Percentiles rank a stretch among this genome's conserved stretches.
Evolutionary conservation across 2,113 vertebrate genomes (phyloP).

Genomic region (Camarhynchus parvulus): DNA sequence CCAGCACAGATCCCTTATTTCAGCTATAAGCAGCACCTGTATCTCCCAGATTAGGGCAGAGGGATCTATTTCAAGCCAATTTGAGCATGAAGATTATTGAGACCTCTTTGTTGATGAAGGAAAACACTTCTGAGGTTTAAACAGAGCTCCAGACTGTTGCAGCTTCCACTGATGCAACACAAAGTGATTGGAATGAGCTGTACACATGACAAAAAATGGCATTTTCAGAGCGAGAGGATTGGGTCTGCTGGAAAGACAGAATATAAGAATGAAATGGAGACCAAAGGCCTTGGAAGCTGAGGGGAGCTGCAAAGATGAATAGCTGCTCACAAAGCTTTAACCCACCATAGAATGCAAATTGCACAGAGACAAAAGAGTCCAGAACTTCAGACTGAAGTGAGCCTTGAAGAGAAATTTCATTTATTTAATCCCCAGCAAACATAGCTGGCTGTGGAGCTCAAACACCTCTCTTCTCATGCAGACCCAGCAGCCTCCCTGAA

Average conservation of each 20-base stretch:
- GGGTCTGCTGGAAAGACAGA: not conserved
- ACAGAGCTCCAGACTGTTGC: not conserved
- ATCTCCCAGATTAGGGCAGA: not conserved
- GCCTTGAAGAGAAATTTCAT: constrained; percentile 24
- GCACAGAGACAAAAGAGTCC: not conserved
- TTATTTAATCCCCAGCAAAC: constrained; percentile 12
- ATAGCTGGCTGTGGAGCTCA: not conserved
- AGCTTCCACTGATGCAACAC: not conserved
- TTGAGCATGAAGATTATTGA: not conserved
- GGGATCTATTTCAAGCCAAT: not conserved
- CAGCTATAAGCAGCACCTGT: not conserved
- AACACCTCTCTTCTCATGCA: not conserved
- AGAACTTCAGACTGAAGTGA: constrained; percentile 9
- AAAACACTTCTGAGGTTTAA: not conserved
- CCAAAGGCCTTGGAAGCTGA: constrained; percentile 14
- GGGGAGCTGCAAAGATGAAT: not conserved
- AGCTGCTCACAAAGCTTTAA: constrained; percentile 31
- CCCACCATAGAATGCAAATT: constrained; percentile 29
- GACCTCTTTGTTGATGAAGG: not conserved
- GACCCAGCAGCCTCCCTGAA: not conserved
- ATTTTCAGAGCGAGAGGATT: not conserved
- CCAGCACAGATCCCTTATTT: not conserved
- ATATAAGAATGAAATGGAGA: constrained; percentile 27
- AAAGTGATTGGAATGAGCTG: not conserved
- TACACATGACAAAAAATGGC: not conserved